Evolutionary conservation across 2,113 vertebrate genomes (phyloP).

Genomic region (rat (Rattus norvegicus)): DNA sequence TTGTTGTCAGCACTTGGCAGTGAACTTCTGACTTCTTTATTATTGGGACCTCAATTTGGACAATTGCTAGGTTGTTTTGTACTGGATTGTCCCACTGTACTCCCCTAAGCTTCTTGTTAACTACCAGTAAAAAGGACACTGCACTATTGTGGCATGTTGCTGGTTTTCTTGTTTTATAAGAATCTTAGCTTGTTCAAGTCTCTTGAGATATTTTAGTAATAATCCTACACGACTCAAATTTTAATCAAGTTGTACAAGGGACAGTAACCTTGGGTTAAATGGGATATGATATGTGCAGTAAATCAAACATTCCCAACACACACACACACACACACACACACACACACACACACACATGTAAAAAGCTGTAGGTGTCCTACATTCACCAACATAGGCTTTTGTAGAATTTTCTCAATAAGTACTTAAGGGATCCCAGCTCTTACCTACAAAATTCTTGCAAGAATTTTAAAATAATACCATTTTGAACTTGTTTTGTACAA

Average conservation of each 20-base stretch:
- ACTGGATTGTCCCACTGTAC: too few relatives aligned
- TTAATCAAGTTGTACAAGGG: background rate
- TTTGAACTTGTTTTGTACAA: background rate
- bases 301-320: background rate
- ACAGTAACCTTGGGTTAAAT: background rate
- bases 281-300: background rate
- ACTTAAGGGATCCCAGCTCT: background rate
- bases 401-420: background rate
- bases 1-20: background rate
- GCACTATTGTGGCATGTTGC: background rate
- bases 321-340: too few relatives aligned
- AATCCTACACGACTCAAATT: background rate
- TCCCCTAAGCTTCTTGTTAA: background rate
- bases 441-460: background rate
- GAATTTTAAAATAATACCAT: background rate
- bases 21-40: background rate
- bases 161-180: background rate
- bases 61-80: background rate
- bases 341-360: too few relatives aligned
- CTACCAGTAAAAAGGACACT: background rate
- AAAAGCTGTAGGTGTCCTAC: background rate
- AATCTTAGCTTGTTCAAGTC: background rate
- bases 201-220: background rate
- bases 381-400: background rate
- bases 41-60: background rate